These are phyloP conservation scores for Agrochola litura DNA, from an alignment of 2,888 invertebrate species.

Conservation along the genomic window DNA sequence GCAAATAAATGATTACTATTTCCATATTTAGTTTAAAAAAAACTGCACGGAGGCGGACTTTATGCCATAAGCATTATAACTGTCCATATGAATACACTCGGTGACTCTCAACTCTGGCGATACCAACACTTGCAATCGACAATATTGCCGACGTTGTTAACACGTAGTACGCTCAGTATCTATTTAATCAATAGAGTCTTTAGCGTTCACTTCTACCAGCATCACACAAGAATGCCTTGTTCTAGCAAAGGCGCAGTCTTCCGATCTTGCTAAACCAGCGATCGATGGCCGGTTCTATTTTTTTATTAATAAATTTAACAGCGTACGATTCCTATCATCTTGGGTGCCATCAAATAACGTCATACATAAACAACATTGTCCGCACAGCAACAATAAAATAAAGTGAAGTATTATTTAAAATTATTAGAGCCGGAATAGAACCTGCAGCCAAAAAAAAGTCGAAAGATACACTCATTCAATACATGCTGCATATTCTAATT, in stretches of 20 bases:
- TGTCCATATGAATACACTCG: neutral
- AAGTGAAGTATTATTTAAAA: neutral
- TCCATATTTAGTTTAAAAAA: too few relatives aligned
- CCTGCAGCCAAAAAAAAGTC: neutral
- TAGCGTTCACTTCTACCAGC: too few relatives aligned
- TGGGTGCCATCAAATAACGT: neutral
- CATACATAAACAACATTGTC: neutral
- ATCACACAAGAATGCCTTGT: too few relatives aligned
- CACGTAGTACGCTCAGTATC: too few relatives aligned
- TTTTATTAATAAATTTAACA: neutral
- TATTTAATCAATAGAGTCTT: too few relatives aligned
- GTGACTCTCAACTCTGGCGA: neutral
- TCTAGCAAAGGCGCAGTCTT: neutral
- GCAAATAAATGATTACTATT: too few relatives aligned
- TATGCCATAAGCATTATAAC: neutral
- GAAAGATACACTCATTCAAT: neutral
- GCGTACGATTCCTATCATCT: neutral
- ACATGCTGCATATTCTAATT: neutral
- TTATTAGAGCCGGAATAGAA: neutral
- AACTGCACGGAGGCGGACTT: neutral
- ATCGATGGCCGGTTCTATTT: too few relatives aligned
- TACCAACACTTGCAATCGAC: neutral
- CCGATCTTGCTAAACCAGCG: neutral
- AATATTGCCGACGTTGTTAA: too few relatives aligned
- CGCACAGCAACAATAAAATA: neutral